Evolutionary conservation across 2,797 vertebrate genomes (phyloP), one percentile per base, ranked within the genome.

Genomic region (Coendou prehensilis): DNA sequence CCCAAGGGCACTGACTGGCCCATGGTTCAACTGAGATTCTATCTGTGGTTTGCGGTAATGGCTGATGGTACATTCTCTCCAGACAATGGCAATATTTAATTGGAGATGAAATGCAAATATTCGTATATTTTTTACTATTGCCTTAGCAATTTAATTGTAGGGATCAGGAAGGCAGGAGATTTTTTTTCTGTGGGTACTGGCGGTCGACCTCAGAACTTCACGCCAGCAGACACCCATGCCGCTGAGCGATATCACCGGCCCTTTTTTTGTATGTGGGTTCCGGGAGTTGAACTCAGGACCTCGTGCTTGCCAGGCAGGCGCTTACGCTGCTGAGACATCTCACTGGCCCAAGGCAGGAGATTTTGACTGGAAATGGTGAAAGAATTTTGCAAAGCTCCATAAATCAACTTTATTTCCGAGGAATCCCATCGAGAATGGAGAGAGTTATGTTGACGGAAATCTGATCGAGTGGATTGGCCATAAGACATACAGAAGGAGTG

Each of bases 21-120:
- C 7, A 30, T 9, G 37, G 26, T 14, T 50, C 71, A 41, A 33
- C 83, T 4, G 33, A 50, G 79, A 37, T 37, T 26, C 26, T 17
- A 1, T 28, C 28, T 20, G 8, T 41, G 63, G n/a, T 78, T 54
- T 9, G 2, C 0, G 2, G 22, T 52, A 41, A 54, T 52, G 61
- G 56, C 80, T 37, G 15, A 47, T 28, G 50, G 5, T n/a, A 0
- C n/a, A 5, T 13, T 54, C 14, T 41, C 18, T 84, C 37, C 33
- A n/a, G 37, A 30, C 61, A 22, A 52, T 1, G 30, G 6, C 1
- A 0, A 8, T 0, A 4, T 57, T 11, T 63, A 41, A 22, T 57
- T 73, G 57, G 57, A 57, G 50, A 67, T 0, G 20, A 33, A 63
- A 69, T 45, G 73, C 6, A 37, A 18, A 28, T n/a, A 20, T 41